Evolutionary conservation across 2,113 vertebrate genomes (phyloP).

Genomic region (Panurus biarmicus): DNA sequence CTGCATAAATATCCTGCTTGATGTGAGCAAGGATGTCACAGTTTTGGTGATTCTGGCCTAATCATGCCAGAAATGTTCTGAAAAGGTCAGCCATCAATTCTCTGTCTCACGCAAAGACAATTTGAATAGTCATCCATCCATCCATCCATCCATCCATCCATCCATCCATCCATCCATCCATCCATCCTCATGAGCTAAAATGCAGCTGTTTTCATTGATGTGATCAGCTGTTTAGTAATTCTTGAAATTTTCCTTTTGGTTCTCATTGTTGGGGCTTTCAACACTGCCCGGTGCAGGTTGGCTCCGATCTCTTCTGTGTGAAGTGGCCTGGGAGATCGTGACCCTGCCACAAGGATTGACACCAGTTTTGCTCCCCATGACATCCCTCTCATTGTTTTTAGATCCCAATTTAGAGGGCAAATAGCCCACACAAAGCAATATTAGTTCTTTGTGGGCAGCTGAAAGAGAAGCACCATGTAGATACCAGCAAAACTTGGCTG

Average conservation of each 20-base stretch:
- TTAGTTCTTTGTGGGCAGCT: not conserved
- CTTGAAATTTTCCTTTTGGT: not conserved
- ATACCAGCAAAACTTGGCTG: constrained; percentile 1
- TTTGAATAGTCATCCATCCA: not conserved
- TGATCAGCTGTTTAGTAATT: not conserved
- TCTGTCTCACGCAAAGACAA: not conserved
- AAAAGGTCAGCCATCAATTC: not conserved
- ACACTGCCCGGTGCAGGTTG: fast-evolving
- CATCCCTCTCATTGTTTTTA: not conserved
- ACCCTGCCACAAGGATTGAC: not conserved
- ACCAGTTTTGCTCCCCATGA: not conserved
- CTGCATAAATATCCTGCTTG: not conserved
- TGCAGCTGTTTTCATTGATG: not conserved
- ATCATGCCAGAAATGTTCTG: not conserved
- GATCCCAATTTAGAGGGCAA: not conserved
- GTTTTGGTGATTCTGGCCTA: not conserved
- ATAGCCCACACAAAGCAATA: not conserved
- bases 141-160: not conserved
- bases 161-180: not conserved
- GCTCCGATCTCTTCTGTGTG: not conserved
- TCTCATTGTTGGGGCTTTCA: not conserved
- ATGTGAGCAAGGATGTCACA: not conserved
- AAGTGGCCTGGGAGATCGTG: fast-evolving
- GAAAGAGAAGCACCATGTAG: not conserved
- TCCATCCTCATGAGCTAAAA: not conserved